Base-by-base conservation (phyloP, 2,113 vertebrate genomes). In the Gavialis gangeticus region DNA sequence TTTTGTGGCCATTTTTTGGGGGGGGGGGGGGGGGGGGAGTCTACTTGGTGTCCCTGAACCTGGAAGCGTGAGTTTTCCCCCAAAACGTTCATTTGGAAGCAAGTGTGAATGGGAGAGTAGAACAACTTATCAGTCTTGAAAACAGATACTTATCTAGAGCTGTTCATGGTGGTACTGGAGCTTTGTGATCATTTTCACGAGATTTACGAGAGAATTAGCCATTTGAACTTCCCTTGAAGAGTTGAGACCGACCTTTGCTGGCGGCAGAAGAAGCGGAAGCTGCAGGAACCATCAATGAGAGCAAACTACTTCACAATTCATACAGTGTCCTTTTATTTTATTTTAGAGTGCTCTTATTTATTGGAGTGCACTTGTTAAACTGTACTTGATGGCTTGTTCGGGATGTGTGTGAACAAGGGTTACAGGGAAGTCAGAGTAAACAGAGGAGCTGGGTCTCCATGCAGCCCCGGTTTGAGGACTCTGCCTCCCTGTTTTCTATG, bases 401-500 rank as follows among this genome's bases (percentile, higher is more conserved):
- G 79, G 55, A 25, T 83, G 18, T 76, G 55, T 88, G 63, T 30
- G 71, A 56, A 75, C 63, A 84, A 71, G 18, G n/a, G 7, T 19
- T 30, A 64, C 90, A 82, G 82, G 28, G 55, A 62, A 82, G 77
- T 94, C 95, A 92, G 92, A 63, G 58, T 64, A 83, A 90, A 89
- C 37, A 91, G 62, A 82, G 46, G 30, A 56, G 56, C 83, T 56
- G 85, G 75, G 57, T 84, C 73, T 77, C 25, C 12, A 28, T 56
- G 34, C 55, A 25, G 46, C 28, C 69, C 62, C 19, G 17, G 7
- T 4, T 56, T 79, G 56, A 59, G 27, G 67, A 11, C 21, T 71
- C 2, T 30, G 79, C 15, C 5, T 82, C 7, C 69, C 67, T 73
- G 54, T 2, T 37, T 91, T 90, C 27, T 83, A 6, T 28, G 58